Percentiles rank a stretch among this genome's conserved stretches.
Evolutionary conservation across 2,888 invertebrate genomes (phyloP).

Genomic region (Epirrhoe alternata): DNA sequence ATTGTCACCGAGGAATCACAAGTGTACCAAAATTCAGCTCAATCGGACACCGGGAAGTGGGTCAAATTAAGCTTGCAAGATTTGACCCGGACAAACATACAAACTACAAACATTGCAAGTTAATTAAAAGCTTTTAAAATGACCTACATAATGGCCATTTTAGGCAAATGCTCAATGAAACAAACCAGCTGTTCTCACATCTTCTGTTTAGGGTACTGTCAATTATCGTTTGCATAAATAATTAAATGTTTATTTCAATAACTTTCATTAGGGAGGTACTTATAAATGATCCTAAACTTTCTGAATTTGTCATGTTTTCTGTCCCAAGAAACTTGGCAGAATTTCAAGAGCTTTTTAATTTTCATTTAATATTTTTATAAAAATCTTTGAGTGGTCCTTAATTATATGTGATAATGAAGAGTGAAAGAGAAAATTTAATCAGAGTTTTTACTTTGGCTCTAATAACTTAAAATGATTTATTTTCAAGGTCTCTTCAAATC

Average conservation of each 20-base stretch:
- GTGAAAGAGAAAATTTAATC: slow-evolving; percentile 5
- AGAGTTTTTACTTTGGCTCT: neutral
- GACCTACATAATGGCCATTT: neutral
- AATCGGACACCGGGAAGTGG: no score
- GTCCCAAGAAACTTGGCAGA: neutral
- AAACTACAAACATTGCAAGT: no score
- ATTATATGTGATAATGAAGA: slow-evolving; percentile 16
- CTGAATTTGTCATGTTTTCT: neutral
- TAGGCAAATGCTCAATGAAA: neutral
- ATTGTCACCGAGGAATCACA: no score
- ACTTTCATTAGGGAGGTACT: neutral
- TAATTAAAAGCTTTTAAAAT: no score
- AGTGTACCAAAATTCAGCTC: no score
- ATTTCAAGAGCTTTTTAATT: slow-evolving; percentile 2
- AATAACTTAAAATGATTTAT: neutral
- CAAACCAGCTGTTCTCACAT: neutral
- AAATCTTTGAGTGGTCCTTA: slow-evolving; percentile 3
- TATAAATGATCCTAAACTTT: neutral
- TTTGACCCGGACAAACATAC: no score
- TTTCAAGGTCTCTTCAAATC: neutral
- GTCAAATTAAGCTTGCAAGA: no score
- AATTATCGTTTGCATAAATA: neutral
- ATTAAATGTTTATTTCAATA: neutral
- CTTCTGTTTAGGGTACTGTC: neutral
- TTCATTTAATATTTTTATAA: slow-evolving; percentile 1